Evolutionary conservation across 2,113 vertebrate species (phyloP), one percentile per base, ranked within the genome.

Genomic region (Atherinomorus stipes): DNA sequence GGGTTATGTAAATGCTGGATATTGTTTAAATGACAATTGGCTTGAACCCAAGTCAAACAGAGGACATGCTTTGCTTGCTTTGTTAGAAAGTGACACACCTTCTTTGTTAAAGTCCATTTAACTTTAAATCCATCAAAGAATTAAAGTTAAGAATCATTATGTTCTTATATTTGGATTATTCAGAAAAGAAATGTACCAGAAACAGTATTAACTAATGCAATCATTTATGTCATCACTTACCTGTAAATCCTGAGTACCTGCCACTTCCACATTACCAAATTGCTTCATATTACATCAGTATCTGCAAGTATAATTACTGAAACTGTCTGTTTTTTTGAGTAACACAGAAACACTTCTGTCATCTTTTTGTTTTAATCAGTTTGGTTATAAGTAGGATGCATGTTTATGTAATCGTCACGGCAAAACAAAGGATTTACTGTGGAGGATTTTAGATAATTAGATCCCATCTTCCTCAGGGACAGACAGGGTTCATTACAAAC

Each of bases 341-440:
- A 38, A n/a, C 12, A 1, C 50, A 12, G 19, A 38, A 40, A 26
- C 50, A 42, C 38, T 53, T 66, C 38, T 53, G 25, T 42, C 40
- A 53, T 51, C 1, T 23, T 7, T 51, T 44, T 52, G 31, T 42
- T 34, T 38, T 62, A 40, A 38, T 63, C 18, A 18, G 7, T 58
- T 45, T 58, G 34, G 16, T 58, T 31, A 15, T 28, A 53, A 26
- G 38, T 47, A 49, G 38, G 6, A 26, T 23, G 6, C 37, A 13
- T 44, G 38, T 21, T 51, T 45, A 52, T 52, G 44, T 25, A 52
- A 59, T 51, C 38, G 16, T 3, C 40, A 42, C 13, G 49, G 28
- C 12, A 59, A 71, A 65, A 51, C 44, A 74, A 68, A 37, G 31
- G 31, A 59, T 65, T 70, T 21, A 51, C 13, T 22, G 38, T 50